Base-by-base conservation (phyloP, 1,140 invertebrate genomes). In the Lasioglossum baleicum region DNA sequence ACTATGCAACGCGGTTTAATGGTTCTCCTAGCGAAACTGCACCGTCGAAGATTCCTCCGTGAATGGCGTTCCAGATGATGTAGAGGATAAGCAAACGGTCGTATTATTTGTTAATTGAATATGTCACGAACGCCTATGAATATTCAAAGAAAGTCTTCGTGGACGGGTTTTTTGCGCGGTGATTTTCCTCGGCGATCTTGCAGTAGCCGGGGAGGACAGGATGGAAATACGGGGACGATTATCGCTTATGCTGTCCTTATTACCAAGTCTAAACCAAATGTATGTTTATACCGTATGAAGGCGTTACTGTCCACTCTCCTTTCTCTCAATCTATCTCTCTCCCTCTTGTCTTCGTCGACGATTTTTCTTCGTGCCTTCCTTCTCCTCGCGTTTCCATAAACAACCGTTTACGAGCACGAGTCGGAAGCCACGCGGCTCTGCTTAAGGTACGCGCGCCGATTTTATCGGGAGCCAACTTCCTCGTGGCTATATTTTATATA, bases 341-440 rank as follows among this genome's bases (percentile, higher is more conserved):
- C 31, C 42, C 40, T 44, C 6, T 44, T 15, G 15, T 15, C n/a
- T 26, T 17, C 44, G 13, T 4, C 5, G 0, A 0, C 0, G 60
- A 78, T 78, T 75, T 81, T 83, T 83, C 75, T 81, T 80, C 74
- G 75, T 42, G 10, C 56, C 42, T 58, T 71, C 73, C 75, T 79
- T 68, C 17, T 63, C 80, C 68, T 71, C 73, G 77, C 35, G 42
- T 81, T 81, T 68, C 79, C 79, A 83, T 83, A 81, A 76, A 69
- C 61, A 66, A 81, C 48, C 22, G 67, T 83, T 81, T 81, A 83
- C 67, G 72, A 81, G 40, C 67, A 10, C 10, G 70, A 44, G 58
- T 71, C 60, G 48, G 44, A 68, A 66, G 64, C 73, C 20, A 53
- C n/a, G 11, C 40, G 69, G 58, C 58, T 51, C 69, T 60, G 67